Percentiles rank a stretch among this genome's conserved stretches.
phyloP scores from a whole-genome alignment of 2,113 vertebrate genomes.

The Zosterops japonicus region DNA sequence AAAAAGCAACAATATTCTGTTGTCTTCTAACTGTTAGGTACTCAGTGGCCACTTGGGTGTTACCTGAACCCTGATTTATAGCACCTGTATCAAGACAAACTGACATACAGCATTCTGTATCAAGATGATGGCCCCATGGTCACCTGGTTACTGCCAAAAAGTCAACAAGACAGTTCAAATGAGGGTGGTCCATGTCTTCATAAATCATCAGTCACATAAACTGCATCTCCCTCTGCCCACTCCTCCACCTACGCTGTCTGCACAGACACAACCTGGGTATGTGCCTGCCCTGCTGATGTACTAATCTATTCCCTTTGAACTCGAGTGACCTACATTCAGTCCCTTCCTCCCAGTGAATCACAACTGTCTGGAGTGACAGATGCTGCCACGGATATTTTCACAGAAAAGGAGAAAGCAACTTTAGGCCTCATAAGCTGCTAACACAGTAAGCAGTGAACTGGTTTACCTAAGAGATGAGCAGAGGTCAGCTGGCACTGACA shows the following conservation, averaged over 20 bases:
- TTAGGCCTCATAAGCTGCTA: not conserved
- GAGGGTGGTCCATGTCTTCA: not conserved
- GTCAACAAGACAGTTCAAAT: not conserved
- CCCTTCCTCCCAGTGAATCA: slow-evolving; percentile 6
- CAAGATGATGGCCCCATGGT: not conserved
- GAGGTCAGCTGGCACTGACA: not conserved
- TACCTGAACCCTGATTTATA: not conserved
- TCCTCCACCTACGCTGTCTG: not conserved
- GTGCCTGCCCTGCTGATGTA: not conserved
- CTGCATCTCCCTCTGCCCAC: not conserved
- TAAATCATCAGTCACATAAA: not conserved
- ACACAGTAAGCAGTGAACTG: not conserved
- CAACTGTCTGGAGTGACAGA: slow-evolving; percentile 40
- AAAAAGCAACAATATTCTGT: not conserved
- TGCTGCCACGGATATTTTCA: not conserved
- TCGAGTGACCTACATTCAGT: slow-evolving; percentile 34
- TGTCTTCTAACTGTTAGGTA: not conserved
- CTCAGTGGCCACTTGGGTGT: not conserved
- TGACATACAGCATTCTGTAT: not conserved
- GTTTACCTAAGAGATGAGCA: not conserved
- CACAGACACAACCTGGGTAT: not conserved
- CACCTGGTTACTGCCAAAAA: not conserved
- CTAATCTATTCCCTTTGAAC: slow-evolving; percentile 17
- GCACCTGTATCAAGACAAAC: not conserved
- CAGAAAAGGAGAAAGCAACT: slow-evolving; percentile 8